A percentile compares a stretch with the other conserved stretches of the same genome.
These are phyloP conservation scores for Plumapathes pennacea DNA, from an alignment of 92 coral and sea anemone genomes.

Conservation along the genomic window DNA sequence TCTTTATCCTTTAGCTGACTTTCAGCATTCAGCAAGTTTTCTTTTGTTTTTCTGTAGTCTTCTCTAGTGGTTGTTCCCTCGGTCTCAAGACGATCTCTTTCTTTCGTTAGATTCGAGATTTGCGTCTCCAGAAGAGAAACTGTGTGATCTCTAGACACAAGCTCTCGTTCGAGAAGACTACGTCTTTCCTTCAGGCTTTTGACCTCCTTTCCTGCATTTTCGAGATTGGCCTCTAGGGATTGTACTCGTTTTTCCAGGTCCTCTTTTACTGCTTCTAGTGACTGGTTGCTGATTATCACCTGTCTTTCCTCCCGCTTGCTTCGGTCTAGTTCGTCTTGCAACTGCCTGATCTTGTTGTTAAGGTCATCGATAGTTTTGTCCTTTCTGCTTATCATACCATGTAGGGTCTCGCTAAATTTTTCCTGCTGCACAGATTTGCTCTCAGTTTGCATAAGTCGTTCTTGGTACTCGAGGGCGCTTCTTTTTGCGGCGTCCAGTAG, in stretches of 20 bases:
- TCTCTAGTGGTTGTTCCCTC: constrained; percentile 65
- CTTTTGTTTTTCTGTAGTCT: constrained; percentile 83
- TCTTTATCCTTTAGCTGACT: constrained; percentile 81
- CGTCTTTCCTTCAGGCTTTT: constrained; percentile 69
- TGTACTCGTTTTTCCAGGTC: constrained; percentile 69
- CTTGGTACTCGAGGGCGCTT: constrained; percentile 73
- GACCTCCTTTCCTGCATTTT: constrained; percentile 67
- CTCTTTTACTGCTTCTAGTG: constrained; percentile 64
- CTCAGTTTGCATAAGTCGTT: constrained; percentile 81
- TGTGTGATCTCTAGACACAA: constrained; percentile 70
- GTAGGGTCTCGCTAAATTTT: constrained; percentile 86
- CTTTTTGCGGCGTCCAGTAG: constrained; percentile 84
- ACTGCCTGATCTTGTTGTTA: constrained; percentile 70
- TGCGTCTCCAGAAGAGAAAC: constrained; percentile 72
- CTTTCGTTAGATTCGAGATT: constrained; percentile 64
- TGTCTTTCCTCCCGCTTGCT: constrained; percentile 72
- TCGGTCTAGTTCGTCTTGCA: constrained; percentile 80
- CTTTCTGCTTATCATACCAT: constrained; percentile 68
- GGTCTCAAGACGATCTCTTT: constrained; percentile 67
- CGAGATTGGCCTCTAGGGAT: constrained; percentile 38
- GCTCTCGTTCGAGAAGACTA: constrained; percentile 71
- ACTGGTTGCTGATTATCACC: constrained; percentile 47
- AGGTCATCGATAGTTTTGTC: constrained; percentile 77
- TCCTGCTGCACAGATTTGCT: constrained; percentile 82
- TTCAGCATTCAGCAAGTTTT: constrained; percentile 60